phyloP scores from a whole-genome alignment of 1,140 invertebrate genomes.

The Neotoxoptera formosana region DNA sequence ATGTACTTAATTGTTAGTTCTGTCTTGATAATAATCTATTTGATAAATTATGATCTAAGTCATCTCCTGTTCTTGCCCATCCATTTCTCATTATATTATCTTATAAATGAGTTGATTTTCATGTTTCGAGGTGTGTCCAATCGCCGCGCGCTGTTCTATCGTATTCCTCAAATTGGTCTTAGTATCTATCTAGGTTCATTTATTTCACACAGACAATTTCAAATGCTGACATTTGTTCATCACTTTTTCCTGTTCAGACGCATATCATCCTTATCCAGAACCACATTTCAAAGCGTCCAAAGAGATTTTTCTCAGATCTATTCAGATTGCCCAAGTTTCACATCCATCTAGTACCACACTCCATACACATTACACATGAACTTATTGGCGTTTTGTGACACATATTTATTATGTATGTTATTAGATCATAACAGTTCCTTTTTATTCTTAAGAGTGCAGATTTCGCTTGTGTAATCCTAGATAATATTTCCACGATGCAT shows the following conservation, averaged over 20 bases:
- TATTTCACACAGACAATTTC: too few relatives aligned
- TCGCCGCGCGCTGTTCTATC: not conserved
- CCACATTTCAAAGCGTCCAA: not conserved
- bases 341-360: not conserved
- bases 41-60: too few relatives aligned
- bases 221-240: not conserved
- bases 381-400: not conserved
- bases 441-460: not conserved
- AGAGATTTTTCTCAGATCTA: not conserved
- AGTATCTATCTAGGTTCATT: not conserved
- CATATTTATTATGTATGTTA: too few relatives aligned
- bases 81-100: too few relatives aligned
- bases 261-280: not conserved
- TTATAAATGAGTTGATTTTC: not conserved
- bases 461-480: not conserved
- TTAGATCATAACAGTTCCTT: not conserved
- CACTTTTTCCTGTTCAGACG: not conserved
- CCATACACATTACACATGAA: not conserved
- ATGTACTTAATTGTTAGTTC: too few relatives aligned
- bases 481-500: not conserved
- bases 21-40: too few relatives aligned
- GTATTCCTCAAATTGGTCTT: not conserved
- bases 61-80: too few relatives aligned
- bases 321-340: not conserved
- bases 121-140: not conserved